phyloP scores from a whole-genome alignment of 1,140 invertebrate species.

The Probaryconus sp. region DNA sequence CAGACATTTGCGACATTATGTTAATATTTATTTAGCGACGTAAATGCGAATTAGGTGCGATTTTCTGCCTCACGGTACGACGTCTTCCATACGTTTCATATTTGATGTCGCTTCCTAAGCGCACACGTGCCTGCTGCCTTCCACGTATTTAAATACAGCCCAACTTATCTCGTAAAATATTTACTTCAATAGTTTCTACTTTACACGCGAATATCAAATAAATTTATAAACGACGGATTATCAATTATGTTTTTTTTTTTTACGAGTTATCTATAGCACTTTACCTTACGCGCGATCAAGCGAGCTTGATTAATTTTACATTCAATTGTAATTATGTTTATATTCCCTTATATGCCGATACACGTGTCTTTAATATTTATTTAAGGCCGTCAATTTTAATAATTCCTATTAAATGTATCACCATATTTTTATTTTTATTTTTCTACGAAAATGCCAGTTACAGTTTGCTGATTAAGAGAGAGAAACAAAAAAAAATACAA shows the following conservation, averaged over 20 bases:
- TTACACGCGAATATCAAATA: conserved; percentile 17
- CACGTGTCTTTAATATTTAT: too few relatives aligned
- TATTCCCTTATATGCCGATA: too few relatives aligned
- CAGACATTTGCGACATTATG: conserved; percentile 51
- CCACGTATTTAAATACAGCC: conserved; percentile 27
- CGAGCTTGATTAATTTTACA: conserved; percentile 48
- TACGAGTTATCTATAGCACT: conserved; percentile 13
- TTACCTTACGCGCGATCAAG: neutral
- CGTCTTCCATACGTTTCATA: conserved; percentile 41
- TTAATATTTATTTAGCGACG: conserved; percentile 52
- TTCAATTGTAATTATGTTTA: conserved; percentile 43
- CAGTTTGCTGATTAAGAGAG: too few relatives aligned
- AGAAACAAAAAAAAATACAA: too few relatives aligned
- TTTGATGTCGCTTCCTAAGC: conserved; percentile 45
- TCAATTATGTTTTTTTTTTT: conserved; percentile 34
- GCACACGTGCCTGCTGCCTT: conserved; percentile 20
- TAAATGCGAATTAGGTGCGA: conserved; percentile 54
- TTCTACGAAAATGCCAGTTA: too few relatives aligned
- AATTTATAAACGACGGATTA: conserved; percentile 42
- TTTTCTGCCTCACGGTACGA: conserved; percentile 37
- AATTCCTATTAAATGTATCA: too few relatives aligned
- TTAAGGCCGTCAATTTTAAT: too few relatives aligned
- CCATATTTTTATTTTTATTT: too few relatives aligned
- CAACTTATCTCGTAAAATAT: conserved; percentile 45
- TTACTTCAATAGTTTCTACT: conserved; percentile 25